Evolutionary conservation across 2,797 vertebrate species (phyloP).

Genomic region (Sus cebifrons): DNA sequence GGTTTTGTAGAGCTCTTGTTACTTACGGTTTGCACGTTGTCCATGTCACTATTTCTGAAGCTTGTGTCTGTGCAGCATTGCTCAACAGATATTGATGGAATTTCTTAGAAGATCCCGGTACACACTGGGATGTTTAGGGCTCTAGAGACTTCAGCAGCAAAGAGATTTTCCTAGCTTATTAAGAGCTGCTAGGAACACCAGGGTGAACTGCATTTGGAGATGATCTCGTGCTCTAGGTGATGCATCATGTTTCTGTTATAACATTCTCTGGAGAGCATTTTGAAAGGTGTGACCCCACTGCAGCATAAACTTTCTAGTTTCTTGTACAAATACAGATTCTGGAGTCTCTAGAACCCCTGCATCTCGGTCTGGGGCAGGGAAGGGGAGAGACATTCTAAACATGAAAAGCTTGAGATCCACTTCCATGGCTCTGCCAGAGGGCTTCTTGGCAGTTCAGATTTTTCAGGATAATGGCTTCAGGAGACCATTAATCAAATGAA

Average conservation of each 20-base stretch:
- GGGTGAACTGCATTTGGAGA: neutral
- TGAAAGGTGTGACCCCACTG: constrained; percentile 9
- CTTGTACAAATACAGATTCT: neutral
- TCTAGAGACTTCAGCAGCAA: neutral
- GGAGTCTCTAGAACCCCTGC: neutral
- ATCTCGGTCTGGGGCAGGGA: neutral
- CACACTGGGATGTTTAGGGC: neutral
- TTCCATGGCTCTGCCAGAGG: neutral
- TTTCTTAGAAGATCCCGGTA: neutral
- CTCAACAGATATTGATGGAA: neutral
- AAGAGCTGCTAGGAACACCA: neutral
- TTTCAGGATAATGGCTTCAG: neutral
- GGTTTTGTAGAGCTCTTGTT: neutral
- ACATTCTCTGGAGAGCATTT: neutral
- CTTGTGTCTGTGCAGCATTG: neutral
- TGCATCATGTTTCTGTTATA: constrained; percentile 12
- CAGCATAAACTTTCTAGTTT: neutral
- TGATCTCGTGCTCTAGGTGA: neutral
- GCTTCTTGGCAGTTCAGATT: neutral
- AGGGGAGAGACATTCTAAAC: neutral
- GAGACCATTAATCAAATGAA: neutral
- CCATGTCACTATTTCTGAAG: neutral
- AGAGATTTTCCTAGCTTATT: constrained; percentile 12
- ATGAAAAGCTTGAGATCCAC: neutral
- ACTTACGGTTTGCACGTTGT: neutral